Conservation (phyloP, 1,140 invertebrate genomes). For the Coelopa frigida region DNA sequence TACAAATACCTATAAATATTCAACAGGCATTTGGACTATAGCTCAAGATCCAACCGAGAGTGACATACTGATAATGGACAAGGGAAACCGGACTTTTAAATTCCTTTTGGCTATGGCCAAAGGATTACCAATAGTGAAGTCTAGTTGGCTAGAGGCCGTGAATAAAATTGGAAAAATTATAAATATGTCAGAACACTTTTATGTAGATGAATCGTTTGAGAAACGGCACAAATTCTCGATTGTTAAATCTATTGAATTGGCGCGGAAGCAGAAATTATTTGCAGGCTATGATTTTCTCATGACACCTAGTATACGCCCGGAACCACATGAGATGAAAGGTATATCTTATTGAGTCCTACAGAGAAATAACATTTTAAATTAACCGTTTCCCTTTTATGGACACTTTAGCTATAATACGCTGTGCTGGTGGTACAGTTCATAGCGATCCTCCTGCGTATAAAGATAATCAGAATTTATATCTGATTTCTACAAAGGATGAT, state of each 20-base stretch:
- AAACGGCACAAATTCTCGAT: constrained; percentile 13
- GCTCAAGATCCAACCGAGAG: constrained; percentile 9
- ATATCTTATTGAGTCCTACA: too few relatives aligned
- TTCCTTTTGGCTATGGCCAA: constrained; percentile 15
- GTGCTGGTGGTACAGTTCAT: constrained; percentile 9
- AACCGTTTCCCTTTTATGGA: not conserved
- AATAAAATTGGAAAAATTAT: constrained; percentile 1
- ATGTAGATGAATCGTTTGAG: constrained; percentile 11
- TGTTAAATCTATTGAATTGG: constrained; percentile 5
- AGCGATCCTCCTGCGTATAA: not conserved
- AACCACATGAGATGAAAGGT: constrained; percentile 12
- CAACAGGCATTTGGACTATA: constrained; percentile 7
- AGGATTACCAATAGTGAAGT: constrained; percentile 15
- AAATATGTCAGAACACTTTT: constrained; percentile 7
- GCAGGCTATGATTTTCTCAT: constrained; percentile 12
- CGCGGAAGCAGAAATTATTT: constrained; percentile 9
- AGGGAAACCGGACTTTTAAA: constrained; percentile 14
- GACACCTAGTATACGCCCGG: constrained; percentile 8
- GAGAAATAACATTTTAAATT: not conserved
- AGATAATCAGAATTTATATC: constrained; percentile 10
- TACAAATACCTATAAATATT: too few relatives aligned
- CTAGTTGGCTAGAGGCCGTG: constrained; percentile 6
- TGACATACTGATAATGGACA: constrained; percentile 15
- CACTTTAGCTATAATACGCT: constrained; percentile 11
- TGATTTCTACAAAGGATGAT: constrained; percentile 8